Evolutionary conservation across 1,140 invertebrate species (phyloP).

Genomic region (Ganaspis sp.): DNA sequence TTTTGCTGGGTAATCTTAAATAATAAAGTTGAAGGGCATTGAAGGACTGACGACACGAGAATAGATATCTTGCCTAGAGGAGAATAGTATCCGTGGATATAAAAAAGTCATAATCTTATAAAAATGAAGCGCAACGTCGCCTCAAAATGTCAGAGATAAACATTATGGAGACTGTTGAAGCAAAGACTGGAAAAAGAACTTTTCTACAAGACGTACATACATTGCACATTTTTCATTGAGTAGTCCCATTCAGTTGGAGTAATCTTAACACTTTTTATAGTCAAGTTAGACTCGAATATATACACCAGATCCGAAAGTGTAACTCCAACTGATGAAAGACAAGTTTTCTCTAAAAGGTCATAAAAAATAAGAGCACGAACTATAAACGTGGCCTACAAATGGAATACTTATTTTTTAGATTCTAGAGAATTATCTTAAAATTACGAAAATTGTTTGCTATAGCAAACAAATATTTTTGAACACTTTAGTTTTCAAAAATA

Average conservation of each 20-base stretch:
- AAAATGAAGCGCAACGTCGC: constrained; percentile 12
- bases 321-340: neutral
- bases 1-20: neutral
- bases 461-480: no score
- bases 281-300: neutral
- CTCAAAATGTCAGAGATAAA: constrained; percentile 9
- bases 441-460: neutral
- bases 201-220: neutral
- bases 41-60: neutral
- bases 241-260: neutral
- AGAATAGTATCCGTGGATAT: constrained; percentile 17
- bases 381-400: neutral
- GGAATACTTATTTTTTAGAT: neutral
- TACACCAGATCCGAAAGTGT: neutral
- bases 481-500: no score
- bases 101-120: constrained; percentile 23
- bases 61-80: neutral
- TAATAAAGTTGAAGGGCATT: neutral
- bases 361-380: neutral
- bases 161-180: constrained; percentile 2
- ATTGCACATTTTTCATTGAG: neutral
- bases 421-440: neutral
- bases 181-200: neutral
- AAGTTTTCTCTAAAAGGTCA: neutral
- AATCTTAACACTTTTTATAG: neutral